Evolutionary conservation across 2,113 vertebrate species (phyloP), one percentile per base, ranked within the genome.

Genomic region (Oplegnathus fasciatus): DNA sequence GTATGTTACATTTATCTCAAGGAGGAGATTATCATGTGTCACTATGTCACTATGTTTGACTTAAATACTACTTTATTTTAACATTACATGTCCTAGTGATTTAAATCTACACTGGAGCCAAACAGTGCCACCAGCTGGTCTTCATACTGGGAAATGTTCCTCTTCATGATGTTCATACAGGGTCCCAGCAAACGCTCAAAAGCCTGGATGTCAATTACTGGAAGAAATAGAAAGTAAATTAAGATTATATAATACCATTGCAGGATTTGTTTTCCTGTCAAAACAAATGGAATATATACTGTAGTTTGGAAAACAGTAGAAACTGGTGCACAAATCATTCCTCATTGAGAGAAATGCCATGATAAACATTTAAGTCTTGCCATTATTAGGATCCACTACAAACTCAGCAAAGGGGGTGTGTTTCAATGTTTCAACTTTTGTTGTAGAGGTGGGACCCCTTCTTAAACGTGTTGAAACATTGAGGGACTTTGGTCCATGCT

Each of bases 151-250:
- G 96, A 95, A 93, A 99, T 98, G 94, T 99, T 99, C 90, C 98
- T 97, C 97, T 98, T 98, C 97, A 99, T 97, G 95, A 99, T 99
- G 94, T 99, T 97, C 97, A 98, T 99, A 92, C 98, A 99, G 83
- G 98, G 97, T 79, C 98, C 98, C 92, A 99, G 95, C 91, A 99
- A 93, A 85, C 98, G 96, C 94, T 99, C 98, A 82, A 99, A 99
- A 0, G 98, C 98, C 94, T 97, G 97, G 80, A 99, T 95, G 88
- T 99, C 98, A 91, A 99, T 99, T 72, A 99, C 98, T 99, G 93
- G 32, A 75, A 83, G 20, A 66, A 76, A 78, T 14, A 22, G 6
- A 54, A 28, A 1, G 15, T 32, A 15, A 40, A 48, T 57, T 4
- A 60, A 18, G 6, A 24, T 78, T 4, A 32, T 22, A 5, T 15